Evolutionary conservation across 2,888 invertebrate species (phyloP).

Genomic region (Diplolepis rosae): DNA sequence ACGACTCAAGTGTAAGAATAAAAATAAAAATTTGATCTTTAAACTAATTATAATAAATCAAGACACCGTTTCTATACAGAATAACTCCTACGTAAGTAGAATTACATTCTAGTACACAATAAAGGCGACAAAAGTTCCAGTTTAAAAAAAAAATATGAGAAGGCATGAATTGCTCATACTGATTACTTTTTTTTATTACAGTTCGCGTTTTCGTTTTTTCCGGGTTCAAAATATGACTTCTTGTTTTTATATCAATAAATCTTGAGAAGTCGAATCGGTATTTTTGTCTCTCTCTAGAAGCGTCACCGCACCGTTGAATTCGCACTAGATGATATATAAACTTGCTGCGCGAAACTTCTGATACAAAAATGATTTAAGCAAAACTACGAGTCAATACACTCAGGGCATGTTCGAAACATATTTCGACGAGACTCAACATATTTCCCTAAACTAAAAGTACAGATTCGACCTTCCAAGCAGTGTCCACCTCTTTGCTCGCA

Average conservation of each 20-base stretch:
- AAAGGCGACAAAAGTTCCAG: conserved; percentile 49
- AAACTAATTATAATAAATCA: conserved; percentile 16
- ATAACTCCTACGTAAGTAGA: conserved; percentile 55
- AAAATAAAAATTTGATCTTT: background rate
- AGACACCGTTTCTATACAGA: conserved; percentile 38
- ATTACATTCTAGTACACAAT: conserved; percentile 47
- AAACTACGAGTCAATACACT: conserved; percentile 17
- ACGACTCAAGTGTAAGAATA: background rate
- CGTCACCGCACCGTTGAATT: conserved; percentile 2
- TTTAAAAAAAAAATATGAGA: conserved; percentile 60
- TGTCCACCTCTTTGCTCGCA: conserved; percentile 53
- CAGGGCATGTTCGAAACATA: conserved; percentile 6
- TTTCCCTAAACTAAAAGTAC: conserved; percentile 50
- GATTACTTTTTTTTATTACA: conserved; percentile 66
- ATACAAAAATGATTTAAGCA: conserved; percentile 15
- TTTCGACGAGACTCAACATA: background rate
- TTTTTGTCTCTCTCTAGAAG: conserved; percentile 33
- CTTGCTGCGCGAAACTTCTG: conserved; percentile 8
- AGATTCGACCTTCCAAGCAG: conserved; percentile 60
- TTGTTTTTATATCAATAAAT: conserved; percentile 56
- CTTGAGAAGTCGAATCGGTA: conserved; percentile 59
- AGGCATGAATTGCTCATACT: conserved; percentile 50
- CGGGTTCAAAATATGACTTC: conserved; percentile 65
- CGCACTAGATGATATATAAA: background rate
- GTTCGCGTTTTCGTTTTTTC: conserved; percentile 56